Conservation (phyloP, 1,140 invertebrate species). For the Galendromus occidentalis region DNA sequence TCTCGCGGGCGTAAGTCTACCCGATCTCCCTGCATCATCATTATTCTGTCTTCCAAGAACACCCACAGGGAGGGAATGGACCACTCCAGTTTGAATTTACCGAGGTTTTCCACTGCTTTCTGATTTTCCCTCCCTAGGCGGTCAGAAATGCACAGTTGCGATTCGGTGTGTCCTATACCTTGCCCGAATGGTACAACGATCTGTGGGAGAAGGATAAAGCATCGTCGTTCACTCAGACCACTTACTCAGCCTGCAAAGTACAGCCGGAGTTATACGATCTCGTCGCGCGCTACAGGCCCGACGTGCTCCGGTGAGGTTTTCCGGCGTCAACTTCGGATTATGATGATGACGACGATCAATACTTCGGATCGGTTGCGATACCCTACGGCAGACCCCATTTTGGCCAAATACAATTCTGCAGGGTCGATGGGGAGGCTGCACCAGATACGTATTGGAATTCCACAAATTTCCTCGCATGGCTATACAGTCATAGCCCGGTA, state of each 20-base stretch:
- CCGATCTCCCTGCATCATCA: no score
- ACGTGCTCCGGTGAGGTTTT: slow-evolving; percentile 32
- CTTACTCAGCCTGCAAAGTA: slow-evolving; percentile 45
- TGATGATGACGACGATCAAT: not conserved
- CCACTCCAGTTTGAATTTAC: no score
- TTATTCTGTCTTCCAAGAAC: no score
- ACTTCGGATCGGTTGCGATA: not conserved
- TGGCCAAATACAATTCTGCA: not conserved
- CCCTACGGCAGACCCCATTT: not conserved
- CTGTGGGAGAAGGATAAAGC: slow-evolving; percentile 51
- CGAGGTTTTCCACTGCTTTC: no score
- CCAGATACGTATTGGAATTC: slow-evolving; percentile 32
- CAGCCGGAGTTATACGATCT: slow-evolving; percentile 52
- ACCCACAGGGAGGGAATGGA: no score
- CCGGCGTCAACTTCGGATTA: not conserved
- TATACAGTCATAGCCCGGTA: slow-evolving; percentile 45
- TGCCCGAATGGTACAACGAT: slow-evolving; percentile 80
- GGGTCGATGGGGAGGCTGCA: slow-evolving; percentile 29
- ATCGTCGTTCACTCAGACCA: slow-evolving; percentile 40
- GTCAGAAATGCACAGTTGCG: slow-evolving; percentile 28
- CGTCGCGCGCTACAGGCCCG: slow-evolving; percentile 25
- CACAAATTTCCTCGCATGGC: slow-evolving; percentile 34
- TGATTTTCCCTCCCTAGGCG: not conserved
- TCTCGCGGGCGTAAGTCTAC: slow-evolving; percentile 25
- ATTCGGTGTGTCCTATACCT: slow-evolving; percentile 70